Evolutionary conservation across 2,888 invertebrate species (phyloP).

Genomic region (Nemotelus nigrinus): DNA sequence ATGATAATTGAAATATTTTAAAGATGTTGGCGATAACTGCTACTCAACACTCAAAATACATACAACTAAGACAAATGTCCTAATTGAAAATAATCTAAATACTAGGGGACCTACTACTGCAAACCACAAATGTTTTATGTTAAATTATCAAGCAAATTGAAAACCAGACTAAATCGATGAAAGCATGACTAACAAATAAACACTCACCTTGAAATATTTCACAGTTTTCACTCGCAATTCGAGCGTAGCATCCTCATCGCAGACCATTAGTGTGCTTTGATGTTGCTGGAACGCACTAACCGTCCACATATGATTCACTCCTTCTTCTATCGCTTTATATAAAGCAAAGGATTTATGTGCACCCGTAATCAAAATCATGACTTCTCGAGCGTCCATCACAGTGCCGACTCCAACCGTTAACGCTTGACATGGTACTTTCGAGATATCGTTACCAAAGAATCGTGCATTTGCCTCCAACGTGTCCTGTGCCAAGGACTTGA

Average conservation of each 20-base stretch:
- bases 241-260: conserved; percentile 97
- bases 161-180: no score
- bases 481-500: conserved; percentile 96
- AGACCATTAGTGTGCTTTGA: conserved; percentile 89
- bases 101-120: no score
- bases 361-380: conserved; percentile 97
- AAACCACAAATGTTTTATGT: no score
- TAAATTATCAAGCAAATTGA: no score
- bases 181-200: no score
- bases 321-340: conserved; percentile 97
- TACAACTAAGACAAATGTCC: no score
- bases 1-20: no score
- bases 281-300: conserved; percentile 99
- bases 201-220: conserved; percentile 92
- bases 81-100: no score
- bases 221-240: conserved; percentile 98
- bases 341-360: conserved; percentile 96
- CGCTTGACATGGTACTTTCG: conserved; percentile 93
- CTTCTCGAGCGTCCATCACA: conserved; percentile 98
- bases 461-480: conserved; percentile 97
- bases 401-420: conserved; percentile 98
- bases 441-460: conserved; percentile 94
- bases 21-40: no score
- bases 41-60: no score
- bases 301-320: conserved; percentile 99